Conservation (phyloP, 2,888 invertebrate species). For the Caenorhabditis zanzibari region DNA sequence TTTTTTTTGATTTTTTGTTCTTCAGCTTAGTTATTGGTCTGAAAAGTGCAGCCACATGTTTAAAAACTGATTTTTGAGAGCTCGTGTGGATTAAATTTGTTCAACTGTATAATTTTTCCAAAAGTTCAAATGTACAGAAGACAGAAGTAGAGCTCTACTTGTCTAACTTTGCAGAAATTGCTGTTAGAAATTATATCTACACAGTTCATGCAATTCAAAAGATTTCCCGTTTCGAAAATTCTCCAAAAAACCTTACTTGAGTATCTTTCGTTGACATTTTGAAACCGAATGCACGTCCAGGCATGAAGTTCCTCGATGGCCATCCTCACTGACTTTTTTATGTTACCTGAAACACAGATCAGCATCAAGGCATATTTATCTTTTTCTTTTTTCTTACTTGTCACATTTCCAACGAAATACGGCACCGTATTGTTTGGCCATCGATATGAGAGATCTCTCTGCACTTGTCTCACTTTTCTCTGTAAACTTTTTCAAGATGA, state of each 20-base stretch:
- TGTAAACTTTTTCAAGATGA: conserved; percentile 46
- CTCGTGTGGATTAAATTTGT: no score
- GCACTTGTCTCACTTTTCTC: conserved; percentile 67
- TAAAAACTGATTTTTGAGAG: no score
- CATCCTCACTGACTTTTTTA: conserved; percentile 56
- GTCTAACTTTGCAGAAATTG: no score
- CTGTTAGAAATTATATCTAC: no score
- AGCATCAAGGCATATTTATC: neutral
- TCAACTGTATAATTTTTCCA: no score
- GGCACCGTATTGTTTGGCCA: conserved; percentile 65
- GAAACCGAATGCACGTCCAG: conserved; percentile 59
- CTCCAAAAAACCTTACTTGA: conserved; percentile 17
- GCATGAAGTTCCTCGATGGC: conserved; percentile 56
- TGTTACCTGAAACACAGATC: conserved; percentile 35
- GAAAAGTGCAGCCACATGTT: no score
- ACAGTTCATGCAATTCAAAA: no score
- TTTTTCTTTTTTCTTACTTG: conserved; percentile 39
- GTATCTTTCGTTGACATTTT: conserved; percentile 29
- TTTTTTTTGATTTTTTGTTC: no score
- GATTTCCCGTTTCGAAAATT: neutral
- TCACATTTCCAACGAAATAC: conserved; percentile 61
- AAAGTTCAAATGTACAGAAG: no score
- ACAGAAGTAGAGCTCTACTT: no score
- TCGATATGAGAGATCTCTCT: conserved; percentile 65
- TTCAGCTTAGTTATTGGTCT: no score